phyloP scores from a whole-genome alignment of 2,797 vertebrate species.

The Pseudocheirus occidentalis region DNA sequence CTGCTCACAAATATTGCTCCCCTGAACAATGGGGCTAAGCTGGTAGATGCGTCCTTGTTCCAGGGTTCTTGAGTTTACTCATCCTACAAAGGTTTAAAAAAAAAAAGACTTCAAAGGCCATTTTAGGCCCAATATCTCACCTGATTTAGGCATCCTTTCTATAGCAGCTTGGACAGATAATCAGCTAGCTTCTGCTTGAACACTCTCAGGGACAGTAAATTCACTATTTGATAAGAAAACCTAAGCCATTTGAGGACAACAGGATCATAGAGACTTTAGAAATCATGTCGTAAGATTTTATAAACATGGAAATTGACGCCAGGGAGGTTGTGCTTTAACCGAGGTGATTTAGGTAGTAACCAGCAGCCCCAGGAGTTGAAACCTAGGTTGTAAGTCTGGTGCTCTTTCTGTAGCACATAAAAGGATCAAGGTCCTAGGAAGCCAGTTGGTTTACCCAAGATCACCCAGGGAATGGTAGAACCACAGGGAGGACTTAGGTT shows the following conservation, averaged over 20 bases:
- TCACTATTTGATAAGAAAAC: not conserved
- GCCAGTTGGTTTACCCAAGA: not conserved
- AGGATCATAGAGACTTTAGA: not conserved
- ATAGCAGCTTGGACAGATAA: constrained; percentile 31
- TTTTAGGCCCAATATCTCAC: not conserved
- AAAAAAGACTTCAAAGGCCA: not conserved
- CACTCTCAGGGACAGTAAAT: not conserved
- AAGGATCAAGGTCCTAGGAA: not conserved
- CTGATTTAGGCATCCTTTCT: constrained; percentile 26
- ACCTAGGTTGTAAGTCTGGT: not conserved
- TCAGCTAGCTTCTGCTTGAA: constrained; percentile 21
- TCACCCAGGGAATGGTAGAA: not conserved
- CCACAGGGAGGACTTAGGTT: not conserved
- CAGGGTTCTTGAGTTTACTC: not conserved
- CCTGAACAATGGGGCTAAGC: not conserved
- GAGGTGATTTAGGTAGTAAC: not conserved
- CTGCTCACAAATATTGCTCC: not conserved
- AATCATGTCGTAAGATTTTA: not conserved
- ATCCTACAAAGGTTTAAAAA: not conserved
- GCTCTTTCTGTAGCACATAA: not conserved
- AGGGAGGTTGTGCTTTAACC: not conserved
- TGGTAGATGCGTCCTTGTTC: not conserved
- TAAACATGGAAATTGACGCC: not conserved
- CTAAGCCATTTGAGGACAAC: not conserved
- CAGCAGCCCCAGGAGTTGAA: not conserved